Evolutionary conservation across 2,888 invertebrate species (phyloP).

Genomic region (Habrosyne pyritoides): DNA sequence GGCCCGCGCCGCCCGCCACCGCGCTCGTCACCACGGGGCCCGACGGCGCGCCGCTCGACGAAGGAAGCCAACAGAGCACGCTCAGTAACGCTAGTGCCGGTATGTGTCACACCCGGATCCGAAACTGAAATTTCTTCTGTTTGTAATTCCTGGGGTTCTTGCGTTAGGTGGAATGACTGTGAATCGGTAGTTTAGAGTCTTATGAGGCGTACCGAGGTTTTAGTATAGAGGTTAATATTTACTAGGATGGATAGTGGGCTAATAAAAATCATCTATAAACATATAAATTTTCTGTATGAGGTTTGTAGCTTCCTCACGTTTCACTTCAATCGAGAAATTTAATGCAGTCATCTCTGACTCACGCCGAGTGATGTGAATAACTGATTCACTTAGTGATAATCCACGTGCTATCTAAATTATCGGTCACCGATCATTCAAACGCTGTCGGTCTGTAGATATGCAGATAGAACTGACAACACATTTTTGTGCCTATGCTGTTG

Average conservation of each 20-base stretch:
- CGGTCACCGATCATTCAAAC: background rate
- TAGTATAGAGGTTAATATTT: no score
- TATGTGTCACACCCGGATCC: no score
- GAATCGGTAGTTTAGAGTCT: no score
- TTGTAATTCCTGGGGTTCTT: no score
- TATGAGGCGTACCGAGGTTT: no score
- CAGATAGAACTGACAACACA: background rate
- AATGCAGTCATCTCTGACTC: slow-evolving; percentile 15
- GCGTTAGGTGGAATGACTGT: no score
- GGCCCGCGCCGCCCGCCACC: slow-evolving; percentile 89
- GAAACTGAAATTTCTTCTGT: no score
- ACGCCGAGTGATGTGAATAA: background rate
- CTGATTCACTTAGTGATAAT: background rate
- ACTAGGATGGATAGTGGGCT: no score
- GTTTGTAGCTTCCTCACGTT: no score
- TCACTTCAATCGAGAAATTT: slow-evolving; percentile 11
- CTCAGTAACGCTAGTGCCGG: slow-evolving; percentile 96
- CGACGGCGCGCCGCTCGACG: slow-evolving; percentile 94
- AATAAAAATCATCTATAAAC: no score
- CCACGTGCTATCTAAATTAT: background rate
- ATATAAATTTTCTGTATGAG: no score
- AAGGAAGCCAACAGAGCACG: slow-evolving; percentile 96
- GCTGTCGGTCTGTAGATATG: background rate
- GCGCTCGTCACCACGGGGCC: slow-evolving; percentile 95
- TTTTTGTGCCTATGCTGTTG: background rate